Conservation (phyloP, 35 echinoderm and acorn worm genomes). For the Anneissia japonica region DNA sequence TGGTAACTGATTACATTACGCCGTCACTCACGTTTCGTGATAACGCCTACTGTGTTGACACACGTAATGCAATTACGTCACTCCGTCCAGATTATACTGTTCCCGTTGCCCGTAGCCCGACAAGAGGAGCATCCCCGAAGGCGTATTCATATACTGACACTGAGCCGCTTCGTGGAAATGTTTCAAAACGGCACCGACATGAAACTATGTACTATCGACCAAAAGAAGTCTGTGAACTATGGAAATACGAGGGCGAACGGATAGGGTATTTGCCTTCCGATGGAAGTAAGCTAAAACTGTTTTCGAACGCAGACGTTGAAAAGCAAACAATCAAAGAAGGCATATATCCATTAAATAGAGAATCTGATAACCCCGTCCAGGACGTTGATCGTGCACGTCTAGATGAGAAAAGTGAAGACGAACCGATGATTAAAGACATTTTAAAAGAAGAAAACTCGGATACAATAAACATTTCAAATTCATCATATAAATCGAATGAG, state of each 20-base stretch:
- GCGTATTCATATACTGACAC: neutral
- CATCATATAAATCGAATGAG: neutral
- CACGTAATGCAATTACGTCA: neutral
- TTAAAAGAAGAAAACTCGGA: neutral
- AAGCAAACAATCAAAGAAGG: no score
- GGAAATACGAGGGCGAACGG: neutral
- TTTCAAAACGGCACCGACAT: neutral
- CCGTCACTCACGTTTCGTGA: neutral
- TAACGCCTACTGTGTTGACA: neutral
- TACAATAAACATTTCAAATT: neutral
- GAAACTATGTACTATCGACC: neutral
- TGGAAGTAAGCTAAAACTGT: neutral
- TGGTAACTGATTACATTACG: neutral
- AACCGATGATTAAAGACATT: neutral
- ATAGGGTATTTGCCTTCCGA: neutral
- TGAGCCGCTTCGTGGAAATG: neutral
- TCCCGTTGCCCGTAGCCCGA: neutral
- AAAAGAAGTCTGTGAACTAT: neutral
- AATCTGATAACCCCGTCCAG: no score
- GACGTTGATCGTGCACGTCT: no score
- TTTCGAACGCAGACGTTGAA: neutral
- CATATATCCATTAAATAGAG: no score
- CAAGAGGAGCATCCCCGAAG: neutral
- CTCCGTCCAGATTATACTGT: neutral
- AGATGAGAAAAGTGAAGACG: neutral